Evolutionary conservation across 2,113 vertebrate species (phyloP).

Genomic region (Callocephalon fimbriatum): DNA sequence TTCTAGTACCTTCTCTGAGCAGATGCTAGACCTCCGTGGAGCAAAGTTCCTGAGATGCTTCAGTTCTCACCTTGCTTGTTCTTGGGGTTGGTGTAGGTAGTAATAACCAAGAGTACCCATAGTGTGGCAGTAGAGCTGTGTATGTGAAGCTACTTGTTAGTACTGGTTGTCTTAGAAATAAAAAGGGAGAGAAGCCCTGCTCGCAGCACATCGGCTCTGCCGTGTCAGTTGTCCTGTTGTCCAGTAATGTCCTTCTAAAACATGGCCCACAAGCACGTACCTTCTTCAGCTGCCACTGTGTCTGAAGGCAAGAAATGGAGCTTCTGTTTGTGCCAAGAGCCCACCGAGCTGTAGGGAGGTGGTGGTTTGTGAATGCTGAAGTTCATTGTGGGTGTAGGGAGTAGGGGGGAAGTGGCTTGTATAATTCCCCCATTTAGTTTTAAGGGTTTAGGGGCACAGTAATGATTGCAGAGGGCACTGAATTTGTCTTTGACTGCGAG

Average conservation of each 20-base stretch:
- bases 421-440: neutral
- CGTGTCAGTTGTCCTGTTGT: neutral
- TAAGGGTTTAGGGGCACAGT: neutral
- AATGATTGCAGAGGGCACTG: neutral
- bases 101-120: conserved; percentile 70
- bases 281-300: neutral
- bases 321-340: neutral
- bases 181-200: neutral
- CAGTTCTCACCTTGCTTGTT: neutral
- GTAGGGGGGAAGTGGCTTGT: rapidly evolving
- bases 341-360: neutral
- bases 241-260: neutral
- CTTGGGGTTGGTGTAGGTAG: neutral
- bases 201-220: neutral
- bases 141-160: neutral
- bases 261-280: rapidly evolving
- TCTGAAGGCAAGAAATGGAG: rapidly evolving
- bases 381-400: rapidly evolving
- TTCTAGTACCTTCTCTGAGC: neutral
- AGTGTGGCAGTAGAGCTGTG: conserved; percentile 79
- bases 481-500: rapidly evolving
- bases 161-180: neutral
- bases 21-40: neutral
- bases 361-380: neutral
- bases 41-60: neutral